These are phyloP conservation scores for Lycodopsis pacificus DNA, from an alignment of 2,797 vertebrate species.

Conservation along the genomic window DNA sequence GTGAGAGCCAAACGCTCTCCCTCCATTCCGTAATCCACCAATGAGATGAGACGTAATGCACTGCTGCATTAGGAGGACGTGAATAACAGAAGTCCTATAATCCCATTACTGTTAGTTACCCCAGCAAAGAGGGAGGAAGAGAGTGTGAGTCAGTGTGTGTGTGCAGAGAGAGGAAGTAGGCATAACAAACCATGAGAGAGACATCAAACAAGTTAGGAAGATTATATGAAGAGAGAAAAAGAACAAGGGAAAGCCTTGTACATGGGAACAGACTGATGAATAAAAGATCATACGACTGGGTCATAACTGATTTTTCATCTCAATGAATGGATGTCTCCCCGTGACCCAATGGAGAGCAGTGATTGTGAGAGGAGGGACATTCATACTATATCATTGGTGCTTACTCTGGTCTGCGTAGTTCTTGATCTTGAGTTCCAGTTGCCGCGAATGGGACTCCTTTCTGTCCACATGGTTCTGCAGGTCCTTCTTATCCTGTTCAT, in stretches of 20 bases:
- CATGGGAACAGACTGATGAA: neutral
- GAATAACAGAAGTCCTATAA: slow-evolving; percentile 79
- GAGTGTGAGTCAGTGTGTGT: neutral
- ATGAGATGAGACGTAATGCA: slow-evolving; percentile 59
- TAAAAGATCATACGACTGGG: neutral
- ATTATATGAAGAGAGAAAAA: neutral
- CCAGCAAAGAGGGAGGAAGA: slow-evolving; percentile 35
- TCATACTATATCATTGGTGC: neutral
- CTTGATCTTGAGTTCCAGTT: slow-evolving; percentile 96
- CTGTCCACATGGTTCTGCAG: slow-evolving; percentile 92
- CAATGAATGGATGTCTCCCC: neutral
- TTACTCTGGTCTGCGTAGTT: slow-evolving; percentile 97
- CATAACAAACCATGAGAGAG: slow-evolving; percentile 9
- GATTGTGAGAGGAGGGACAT: neutral
- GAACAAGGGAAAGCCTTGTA: neutral
- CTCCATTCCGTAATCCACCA: slow-evolving; percentile 66
- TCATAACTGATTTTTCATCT: neutral
- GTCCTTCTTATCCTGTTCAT: slow-evolving; percentile 98
- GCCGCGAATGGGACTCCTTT: slow-evolving; percentile 93
- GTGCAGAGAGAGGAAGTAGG: neutral
- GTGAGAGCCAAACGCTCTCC: slow-evolving; percentile 33
- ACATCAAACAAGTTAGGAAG: slow-evolving; percentile 23
- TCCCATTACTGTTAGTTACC: slow-evolving; percentile 68
- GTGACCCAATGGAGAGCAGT: neutral
- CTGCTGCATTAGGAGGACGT: slow-evolving; percentile 61